Evolutionary conservation across 1,140 invertebrate species (phyloP), one percentile per base, ranked within the genome.

Genomic region (Diploscapter pachys): DNA sequence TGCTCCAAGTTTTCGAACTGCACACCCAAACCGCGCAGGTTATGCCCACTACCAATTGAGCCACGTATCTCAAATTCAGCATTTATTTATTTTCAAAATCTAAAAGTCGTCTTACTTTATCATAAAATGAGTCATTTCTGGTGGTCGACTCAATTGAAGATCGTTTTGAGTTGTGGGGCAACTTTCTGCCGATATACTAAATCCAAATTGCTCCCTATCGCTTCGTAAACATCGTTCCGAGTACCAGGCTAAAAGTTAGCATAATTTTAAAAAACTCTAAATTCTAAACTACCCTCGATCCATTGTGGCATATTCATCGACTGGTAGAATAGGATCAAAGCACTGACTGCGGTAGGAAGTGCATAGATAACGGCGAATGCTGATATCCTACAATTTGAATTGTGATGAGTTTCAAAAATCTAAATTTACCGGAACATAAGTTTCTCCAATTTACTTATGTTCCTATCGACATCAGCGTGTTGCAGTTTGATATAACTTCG

Each of bases 1-100:
- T 95, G 62, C 91, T 91, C 79, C 97, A 89, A 2, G 95, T 98
- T 88, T 98, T 98, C 55, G 92, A 92, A 5, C 94, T 96, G 91
- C 94, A 96, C 54, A 98, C 93, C 95, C 95, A 98, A 76, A 97
- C 93, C 78, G 93, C 94, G 4, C 93, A 96, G 0, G 94, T 96
- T 56, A 98, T 95, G 3, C 95, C 95, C 13, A 96, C 94, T 69
- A 97, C 93, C 89, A 98, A 92, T 49, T 92, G 92, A 91, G 95
- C 95, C 68, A 97, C 89, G 87, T 98, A 97, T 85, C 96, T 96
- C 69, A 94, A 92, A 69, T 31, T 31, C 31, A 31, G 31, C 31
- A 31, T 31, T 31, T 31, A 31, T 31, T 31, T 31, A 31, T 31
- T 31, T 31, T 31, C 31, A 31, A 31, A 31, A 31, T 31, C 31